Evolutionary conservation across 2,113 vertebrate species (phyloP).

Genomic region (Pao palembangensis): DNA sequence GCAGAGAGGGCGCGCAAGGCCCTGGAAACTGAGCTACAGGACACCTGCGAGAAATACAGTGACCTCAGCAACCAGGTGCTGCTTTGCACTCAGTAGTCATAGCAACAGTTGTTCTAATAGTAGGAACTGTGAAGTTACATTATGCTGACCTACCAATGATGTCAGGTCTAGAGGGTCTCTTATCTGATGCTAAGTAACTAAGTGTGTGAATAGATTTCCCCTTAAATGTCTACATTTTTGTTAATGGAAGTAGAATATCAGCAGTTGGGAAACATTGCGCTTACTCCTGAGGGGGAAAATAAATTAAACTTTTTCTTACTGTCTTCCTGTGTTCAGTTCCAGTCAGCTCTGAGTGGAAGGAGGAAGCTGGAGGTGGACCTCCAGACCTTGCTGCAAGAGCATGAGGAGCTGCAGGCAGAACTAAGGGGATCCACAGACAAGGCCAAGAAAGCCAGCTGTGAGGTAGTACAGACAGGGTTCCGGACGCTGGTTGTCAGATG

Average conservation of each 20-base stretch:
- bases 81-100: not conserved
- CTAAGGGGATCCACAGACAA: constrained; percentile 65
- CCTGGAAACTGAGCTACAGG: constrained; percentile 72
- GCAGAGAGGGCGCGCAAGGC: constrained; percentile 68
- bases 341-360: constrained; percentile 62
- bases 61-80: constrained; percentile 77
- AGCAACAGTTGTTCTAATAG: no score
- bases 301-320: not conserved
- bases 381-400: constrained; percentile 75
- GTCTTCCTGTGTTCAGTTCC: constrained; percentile 57
- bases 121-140: no score
- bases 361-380: constrained; percentile 78
- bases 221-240: no score
- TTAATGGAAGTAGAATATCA: no score
- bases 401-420: constrained; percentile 74
- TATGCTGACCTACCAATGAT: no score
- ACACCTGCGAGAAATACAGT: constrained; percentile 67
- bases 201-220: no score
- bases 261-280: no score
- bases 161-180: no score
- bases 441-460: constrained; percentile 72
- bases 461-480: constrained; percentile 54
- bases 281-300: not conserved
- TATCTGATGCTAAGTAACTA: no score
- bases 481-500: no score